Evolutionary conservation across 2,113 vertebrate genomes (phyloP), one percentile per base, ranked within the genome.

Genomic region (Lophotis ruficrista): DNA sequence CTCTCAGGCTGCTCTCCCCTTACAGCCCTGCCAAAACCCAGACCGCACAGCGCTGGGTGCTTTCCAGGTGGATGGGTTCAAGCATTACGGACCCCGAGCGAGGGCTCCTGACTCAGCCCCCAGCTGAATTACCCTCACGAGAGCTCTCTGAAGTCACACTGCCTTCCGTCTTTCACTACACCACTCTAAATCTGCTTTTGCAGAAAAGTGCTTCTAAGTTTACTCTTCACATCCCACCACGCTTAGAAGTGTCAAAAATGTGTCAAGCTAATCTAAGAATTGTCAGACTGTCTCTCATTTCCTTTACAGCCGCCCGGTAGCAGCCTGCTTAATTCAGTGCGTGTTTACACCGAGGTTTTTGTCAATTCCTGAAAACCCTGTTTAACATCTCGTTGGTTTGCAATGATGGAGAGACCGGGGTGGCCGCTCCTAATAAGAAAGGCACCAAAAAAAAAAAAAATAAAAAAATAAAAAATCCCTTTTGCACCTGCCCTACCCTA

Each of bases 141-240:
- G n/a, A 61, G 31, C 85, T 47, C 78, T 71, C 19, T 45, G 75
- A 86, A 83, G 80, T 25, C 76, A 43, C n/a, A 22, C 71, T 35
- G 66, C 81, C 68, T 94, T 91, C 94, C 10, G 23, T 76, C 95
- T 93, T 91, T 72, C 91, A 68, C 73, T 35, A 9, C 16, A 76
- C 58, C 62, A 73, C 79, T 73, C 56, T 7, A 72, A 81, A 70
- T 48, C 68, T 58, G 80, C 64, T 89, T 93, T 73, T 73, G 81
- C 87, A 89, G 56, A 58, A 79, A 87, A 93, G 65, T 2, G 14
- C 61, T 89, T 96, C 94, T 43, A 93, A 93, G 83, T 97, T 97
- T 96, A 93, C 61, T 96, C 75, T 76, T 93, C 92, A 94, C 96
- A 92, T 95, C 96, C 92, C 85, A 97, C 95, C 45, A 87, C 1